Base-by-base conservation (phyloP, 2,797 vertebrate genomes). In the Macroramphosus scolopax region DNA sequence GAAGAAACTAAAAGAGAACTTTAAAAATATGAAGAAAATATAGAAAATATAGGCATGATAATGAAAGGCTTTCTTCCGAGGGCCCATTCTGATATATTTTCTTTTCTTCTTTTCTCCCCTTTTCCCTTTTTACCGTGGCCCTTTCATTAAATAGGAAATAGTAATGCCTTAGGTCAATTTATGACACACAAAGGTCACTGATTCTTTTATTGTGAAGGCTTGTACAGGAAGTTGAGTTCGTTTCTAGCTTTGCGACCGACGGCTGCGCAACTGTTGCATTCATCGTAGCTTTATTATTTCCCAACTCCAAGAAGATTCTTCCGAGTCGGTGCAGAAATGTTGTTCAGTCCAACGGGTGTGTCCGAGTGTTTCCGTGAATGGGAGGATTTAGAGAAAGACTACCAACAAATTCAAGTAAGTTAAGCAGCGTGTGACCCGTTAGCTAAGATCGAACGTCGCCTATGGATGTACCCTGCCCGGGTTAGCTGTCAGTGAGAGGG, bases 361-460 rank as follows among this genome's bases (percentile, higher is more conserved):
- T 17, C 17, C 1, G 93, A 95, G 59, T 97, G 93, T 70, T 67
- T 94, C 47, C 88, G 90, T 20, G 94, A 97, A 75, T 97, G 95
- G 95, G 87, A 90, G 22, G 91, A 91, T 63, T 82, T 97, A 63
- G 92, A 95, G 79, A 92, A 90, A 61, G 92, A 92, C 72, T 94
- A 90, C 81, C 92, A 93, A 51, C 86, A 88, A 46, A 90, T 94
- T 25, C 95, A 96, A 93, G 95, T 95, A 48, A 81, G 65, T 36
- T 13, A 2, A 2, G 9, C 22, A 1, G 10, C 4, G 36, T 22
- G 2, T 9, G 7, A 17, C 2, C 12, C n/a, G n/a, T n/a, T 8
- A 33, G 13, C 13, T 14, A 8, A 2, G 25, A n/a, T n/a, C n/a
- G n/a, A n/a, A n/a, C n/a, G n/a, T n/a, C n/a, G n/a, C n/a, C n/a